A percentile compares a stretch with the other conserved stretches of the same genome.
These are phyloP conservation scores for Chironomus striatipennis DNA, from an alignment of 1,140 invertebrate species.

Conservation along the genomic window DNA sequence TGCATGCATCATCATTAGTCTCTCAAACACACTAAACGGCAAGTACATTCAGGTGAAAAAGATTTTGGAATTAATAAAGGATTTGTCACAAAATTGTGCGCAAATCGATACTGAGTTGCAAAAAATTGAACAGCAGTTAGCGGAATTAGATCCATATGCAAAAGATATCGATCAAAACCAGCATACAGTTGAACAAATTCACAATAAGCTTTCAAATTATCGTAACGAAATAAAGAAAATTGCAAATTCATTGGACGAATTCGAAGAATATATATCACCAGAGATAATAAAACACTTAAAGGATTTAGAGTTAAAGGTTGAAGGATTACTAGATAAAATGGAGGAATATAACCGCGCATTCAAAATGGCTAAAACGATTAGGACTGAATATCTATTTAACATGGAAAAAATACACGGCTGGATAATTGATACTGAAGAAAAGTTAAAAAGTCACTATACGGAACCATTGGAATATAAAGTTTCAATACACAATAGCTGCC, in stretches of 20 bases:
- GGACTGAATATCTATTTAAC: constrained; percentile 67
- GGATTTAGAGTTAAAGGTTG: constrained; percentile 66
- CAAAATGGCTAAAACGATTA: constrained; percentile 70
- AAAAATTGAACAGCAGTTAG: constrained; percentile 7
- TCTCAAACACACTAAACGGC: constrained; percentile 18
- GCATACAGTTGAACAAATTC: neutral
- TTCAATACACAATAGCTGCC: constrained; percentile 62
- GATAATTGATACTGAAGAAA: constrained; percentile 72
- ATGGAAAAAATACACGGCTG: constrained; percentile 73
- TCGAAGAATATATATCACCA: constrained; percentile 55
- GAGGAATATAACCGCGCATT: constrained; percentile 80
- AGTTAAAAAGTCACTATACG: constrained; percentile 68
- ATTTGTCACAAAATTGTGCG: constrained; percentile 4
- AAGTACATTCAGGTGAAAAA: constrained; percentile 4
- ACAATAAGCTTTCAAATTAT: neutral
- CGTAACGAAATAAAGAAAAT: neutral
- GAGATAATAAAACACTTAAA: constrained; percentile 68
- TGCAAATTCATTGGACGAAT: neutral
- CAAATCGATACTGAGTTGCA: constrained; percentile 1
- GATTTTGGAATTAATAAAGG: constrained; percentile 17
- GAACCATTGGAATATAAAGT: constrained; percentile 70
- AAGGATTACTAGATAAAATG: constrained; percentile 65
- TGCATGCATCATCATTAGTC: neutral
- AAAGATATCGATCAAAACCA: constrained; percentile 12
- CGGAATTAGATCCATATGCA: neutral